Base-by-base conservation (phyloP, 2,113 vertebrate genomes). In the Diadophis punctatus region DNA sequence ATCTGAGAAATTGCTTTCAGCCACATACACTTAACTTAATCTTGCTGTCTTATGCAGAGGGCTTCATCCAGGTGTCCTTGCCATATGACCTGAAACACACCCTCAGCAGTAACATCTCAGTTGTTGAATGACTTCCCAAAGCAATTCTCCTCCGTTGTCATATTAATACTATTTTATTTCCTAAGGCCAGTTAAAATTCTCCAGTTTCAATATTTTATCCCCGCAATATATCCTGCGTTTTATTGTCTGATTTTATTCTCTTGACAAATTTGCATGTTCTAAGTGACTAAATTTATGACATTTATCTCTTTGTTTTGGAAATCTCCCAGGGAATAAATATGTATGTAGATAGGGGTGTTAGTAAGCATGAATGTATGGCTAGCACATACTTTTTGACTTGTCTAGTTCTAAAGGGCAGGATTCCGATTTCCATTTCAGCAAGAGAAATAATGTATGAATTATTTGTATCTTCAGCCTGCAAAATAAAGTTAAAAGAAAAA, bases 361-460 rank as follows among this genome's bases (percentile, higher is more conserved):
- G 46, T 87, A 30, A 49, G 25, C 46, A 51, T 14, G 25, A 51
- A 80, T 80, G 18, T 68, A 53, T 68, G 49, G n/a, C n/a, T 68
- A 18, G 49, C n/a, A 12, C 3, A 86, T 10, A 34, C 8, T 49
- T 53, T 27, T 25, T n/a, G 48, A 34, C 49, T 68, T 68, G 86
- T 39, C 43, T 88, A 51, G 25, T 92, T 90, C 63, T 92, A 89
- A 84, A 89, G 39, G 18, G n/a, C 25, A 74, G 87, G n/a, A 89
- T 89, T 85, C 87, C 27, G 53, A 85, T 51, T 58, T 93, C n/a
- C 46, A 52, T 52, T 63, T 90, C 56, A 51, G 46, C 8, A 90
- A 52, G 55, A 63, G 48, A 90, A 86, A 51, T 58, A 93, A 93
- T 63, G 80, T 56, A 90, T 93, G 80, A 60, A 93, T 93, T 93